phyloP scores from a whole-genome alignment of 2,113 vertebrate genomes.

The Tupaia tana region DNA sequence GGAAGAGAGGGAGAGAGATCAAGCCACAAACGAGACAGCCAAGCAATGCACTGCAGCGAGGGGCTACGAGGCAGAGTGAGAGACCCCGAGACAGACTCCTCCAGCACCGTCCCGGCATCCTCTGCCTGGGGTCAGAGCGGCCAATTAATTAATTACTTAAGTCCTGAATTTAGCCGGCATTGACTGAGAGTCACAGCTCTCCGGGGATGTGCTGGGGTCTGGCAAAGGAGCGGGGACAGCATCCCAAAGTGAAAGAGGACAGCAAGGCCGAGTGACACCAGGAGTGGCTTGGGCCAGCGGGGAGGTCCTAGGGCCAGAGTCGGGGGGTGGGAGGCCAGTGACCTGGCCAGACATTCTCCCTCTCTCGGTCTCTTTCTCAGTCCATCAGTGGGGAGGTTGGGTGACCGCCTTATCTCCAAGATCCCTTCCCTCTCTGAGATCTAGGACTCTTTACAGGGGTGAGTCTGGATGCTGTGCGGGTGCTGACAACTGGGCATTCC shows the following conservation, averaged over 20 bases:
- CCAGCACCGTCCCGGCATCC: not conserved
- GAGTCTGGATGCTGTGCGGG: not conserved
- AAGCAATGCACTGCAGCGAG: not conserved
- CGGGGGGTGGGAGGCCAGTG: not conserved
- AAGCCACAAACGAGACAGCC: not conserved
- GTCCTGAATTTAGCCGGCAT: not conserved
- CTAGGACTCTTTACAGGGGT: not conserved
- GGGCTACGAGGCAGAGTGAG: too few relatives aligned
- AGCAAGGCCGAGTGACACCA: not conserved
- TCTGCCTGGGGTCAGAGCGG: not conserved
- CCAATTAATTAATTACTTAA: not conserved
- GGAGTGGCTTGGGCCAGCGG: not conserved
- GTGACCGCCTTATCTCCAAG: not conserved
- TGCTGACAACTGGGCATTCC: not conserved
- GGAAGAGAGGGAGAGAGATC: not conserved
- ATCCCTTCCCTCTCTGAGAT: not conserved
- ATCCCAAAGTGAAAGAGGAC: not conserved
- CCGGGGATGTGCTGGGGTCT: not conserved
- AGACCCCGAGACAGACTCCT: not conserved
- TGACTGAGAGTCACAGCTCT: not conserved
- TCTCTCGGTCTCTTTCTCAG: constrained; percentile 30
- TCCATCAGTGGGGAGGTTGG: not conserved
- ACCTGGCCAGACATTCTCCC: not conserved
- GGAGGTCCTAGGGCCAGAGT: not conserved
- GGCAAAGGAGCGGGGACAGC: not conserved